Evolutionary conservation across 2,113 vertebrate species (phyloP).

Genomic region (Cebus imitator): DNA sequence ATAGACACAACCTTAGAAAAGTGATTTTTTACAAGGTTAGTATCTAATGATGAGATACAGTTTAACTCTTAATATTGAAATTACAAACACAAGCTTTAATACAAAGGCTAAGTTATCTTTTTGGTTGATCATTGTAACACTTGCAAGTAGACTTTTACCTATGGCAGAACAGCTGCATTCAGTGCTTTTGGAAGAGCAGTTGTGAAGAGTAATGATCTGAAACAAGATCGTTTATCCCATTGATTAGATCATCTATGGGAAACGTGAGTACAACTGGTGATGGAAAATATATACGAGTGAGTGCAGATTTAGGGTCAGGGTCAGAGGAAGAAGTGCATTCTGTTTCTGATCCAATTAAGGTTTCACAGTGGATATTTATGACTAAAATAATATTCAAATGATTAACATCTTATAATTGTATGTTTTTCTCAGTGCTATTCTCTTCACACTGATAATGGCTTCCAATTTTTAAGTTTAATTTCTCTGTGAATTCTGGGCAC

Average conservation of each 20-base stretch:
- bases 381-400: neutral
- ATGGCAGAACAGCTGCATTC: neutral
- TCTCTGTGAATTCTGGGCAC: neutral
- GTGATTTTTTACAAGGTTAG: conserved; percentile 38
- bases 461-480: neutral
- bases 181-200: neutral
- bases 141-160: conserved; percentile 41
- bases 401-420: neutral
- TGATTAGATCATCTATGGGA: conserved; percentile 32
- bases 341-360: neutral
- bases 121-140: neutral
- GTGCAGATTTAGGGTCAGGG: neutral
- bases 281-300: neutral
- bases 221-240: neutral
- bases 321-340: neutral
- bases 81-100: conserved; percentile 43
- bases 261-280: neutral
- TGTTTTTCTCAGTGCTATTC: neutral
- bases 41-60: neutral
- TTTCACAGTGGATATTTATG: neutral
- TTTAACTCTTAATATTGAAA: conserved; percentile 31
- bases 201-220: neutral
- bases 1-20: conserved; percentile 45
- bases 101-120: neutral
- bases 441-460: neutral